phyloP scores from a whole-genome alignment of 2,888 invertebrate species.

The Marronus borbonicus region DNA sequence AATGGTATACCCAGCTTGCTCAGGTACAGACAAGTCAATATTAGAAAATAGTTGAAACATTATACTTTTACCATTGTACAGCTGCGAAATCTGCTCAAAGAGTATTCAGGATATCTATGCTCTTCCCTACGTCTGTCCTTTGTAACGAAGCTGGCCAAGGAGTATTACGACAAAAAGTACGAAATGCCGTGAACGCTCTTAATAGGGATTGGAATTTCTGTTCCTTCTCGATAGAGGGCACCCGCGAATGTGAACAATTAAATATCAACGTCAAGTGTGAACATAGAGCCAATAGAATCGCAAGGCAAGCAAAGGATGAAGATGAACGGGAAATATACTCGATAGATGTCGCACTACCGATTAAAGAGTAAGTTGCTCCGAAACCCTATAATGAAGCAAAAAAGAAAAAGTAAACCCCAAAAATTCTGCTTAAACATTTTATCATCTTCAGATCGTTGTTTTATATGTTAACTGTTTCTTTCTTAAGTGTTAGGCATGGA shows the following conservation, averaged over 20 bases:
- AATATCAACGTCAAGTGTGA: constrained; percentile 94
- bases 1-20: constrained; percentile 92
- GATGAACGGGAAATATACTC: constrained; percentile 85
- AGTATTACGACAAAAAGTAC: constrained; percentile 90
- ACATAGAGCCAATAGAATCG: constrained; percentile 79
- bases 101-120: constrained; percentile 93
- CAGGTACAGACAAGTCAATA: constrained; percentile 73
- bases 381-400: not conserved
- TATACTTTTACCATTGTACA: constrained; percentile 65
- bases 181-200: constrained; percentile 89
- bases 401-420: not conserved
- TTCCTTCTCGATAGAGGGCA: constrained; percentile 90
- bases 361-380: constrained; percentile 84
- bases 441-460: constrained; percentile 13
- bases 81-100: constrained; percentile 93
- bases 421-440: constrained; percentile 10
- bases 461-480: constrained; percentile 2
- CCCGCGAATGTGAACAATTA: constrained; percentile 90
- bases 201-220: constrained; percentile 98
- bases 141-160: constrained; percentile 97
- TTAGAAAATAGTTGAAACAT: constrained; percentile 6
- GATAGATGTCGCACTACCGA: constrained; percentile 85
- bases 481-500: constrained; percentile 15
- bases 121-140: constrained; percentile 96
- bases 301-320: constrained; percentile 76